Evolutionary conservation across 2,113 vertebrate species (phyloP).

Genomic region (Plotosus lineatus): DNA sequence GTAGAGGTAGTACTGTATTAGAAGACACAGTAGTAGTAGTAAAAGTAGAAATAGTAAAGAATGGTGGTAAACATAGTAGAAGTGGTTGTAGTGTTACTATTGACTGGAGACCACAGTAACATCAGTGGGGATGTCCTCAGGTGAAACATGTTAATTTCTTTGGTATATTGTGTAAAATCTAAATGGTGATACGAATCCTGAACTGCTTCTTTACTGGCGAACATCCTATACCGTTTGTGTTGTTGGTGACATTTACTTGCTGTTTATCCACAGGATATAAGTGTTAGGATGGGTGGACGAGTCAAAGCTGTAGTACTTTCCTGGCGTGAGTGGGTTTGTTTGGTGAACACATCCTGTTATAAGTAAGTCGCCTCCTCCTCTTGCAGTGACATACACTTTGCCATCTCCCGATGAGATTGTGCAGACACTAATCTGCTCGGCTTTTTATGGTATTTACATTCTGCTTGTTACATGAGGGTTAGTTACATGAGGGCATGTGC

Average conservation of each 20-base stretch:
- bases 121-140: neutral
- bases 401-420: constrained; percentile 42
- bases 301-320: constrained; percentile 18
- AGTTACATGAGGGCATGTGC: neutral
- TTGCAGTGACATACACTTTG: constrained; percentile 41
- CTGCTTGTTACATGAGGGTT: neutral
- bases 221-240: neutral
- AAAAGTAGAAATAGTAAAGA: neutral
- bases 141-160: neutral
- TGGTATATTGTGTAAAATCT: neutral
- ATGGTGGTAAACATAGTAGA: neutral
- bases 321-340: constrained; percentile 54
- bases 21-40: no score
- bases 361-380: constrained; percentile 45
- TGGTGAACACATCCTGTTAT: constrained; percentile 57
- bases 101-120: neutral
- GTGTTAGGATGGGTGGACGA: constrained; percentile 6
- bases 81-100: neutral
- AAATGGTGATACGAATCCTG: neutral
- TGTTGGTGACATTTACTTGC: neutral
- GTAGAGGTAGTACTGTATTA: no score
- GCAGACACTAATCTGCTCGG: constrained; percentile 52
- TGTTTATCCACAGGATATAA: constrained; percentile 28
- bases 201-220: neutral
- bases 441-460: constrained; percentile 40